phyloP scores from a whole-genome alignment of 2,888 invertebrate genomes.

The Xestia ashworthii region DNA sequence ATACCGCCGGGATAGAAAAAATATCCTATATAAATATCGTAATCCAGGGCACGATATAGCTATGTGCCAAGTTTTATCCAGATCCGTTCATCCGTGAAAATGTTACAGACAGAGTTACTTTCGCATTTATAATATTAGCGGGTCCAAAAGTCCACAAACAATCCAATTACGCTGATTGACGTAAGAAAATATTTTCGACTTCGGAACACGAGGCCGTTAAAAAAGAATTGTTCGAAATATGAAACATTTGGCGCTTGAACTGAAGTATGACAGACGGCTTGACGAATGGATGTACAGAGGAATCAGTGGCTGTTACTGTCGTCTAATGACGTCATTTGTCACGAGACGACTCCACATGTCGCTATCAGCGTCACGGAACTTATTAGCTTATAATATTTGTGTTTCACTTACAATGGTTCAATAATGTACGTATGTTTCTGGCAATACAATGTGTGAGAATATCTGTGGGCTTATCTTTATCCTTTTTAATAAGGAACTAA shows the following conservation, averaged over 20 bases:
- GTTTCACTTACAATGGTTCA: constrained; percentile 19
- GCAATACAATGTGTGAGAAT: background rate
- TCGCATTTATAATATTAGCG: constrained; percentile 1
- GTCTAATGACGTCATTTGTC: constrained; percentile 66
- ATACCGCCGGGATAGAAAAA: background rate
- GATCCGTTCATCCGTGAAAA: background rate
- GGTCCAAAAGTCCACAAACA: constrained; percentile 50
- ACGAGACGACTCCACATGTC: constrained; percentile 53
- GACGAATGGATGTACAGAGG: constrained; percentile 65
- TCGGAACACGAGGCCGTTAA: constrained; percentile 12
- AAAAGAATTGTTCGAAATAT: constrained; percentile 30
- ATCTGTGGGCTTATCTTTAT: background rate
- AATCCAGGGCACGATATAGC: background rate
- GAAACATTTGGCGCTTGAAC: constrained; percentile 50
- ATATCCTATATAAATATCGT: background rate
- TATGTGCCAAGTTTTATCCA: background rate
- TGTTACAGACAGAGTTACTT: background rate
- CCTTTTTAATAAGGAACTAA: background rate
- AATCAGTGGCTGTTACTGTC: constrained; percentile 46
- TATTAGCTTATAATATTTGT: constrained; percentile 46
- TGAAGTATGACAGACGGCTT: constrained; percentile 68
- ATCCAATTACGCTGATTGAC: constrained; percentile 48
- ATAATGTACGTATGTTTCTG: constrained; percentile 6
- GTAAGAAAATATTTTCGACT: constrained; percentile 42
- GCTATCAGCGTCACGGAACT: constrained; percentile 39